Base-by-base conservation (phyloP, 1,140 invertebrate species). In the Lordiphosa collinella region DNA sequence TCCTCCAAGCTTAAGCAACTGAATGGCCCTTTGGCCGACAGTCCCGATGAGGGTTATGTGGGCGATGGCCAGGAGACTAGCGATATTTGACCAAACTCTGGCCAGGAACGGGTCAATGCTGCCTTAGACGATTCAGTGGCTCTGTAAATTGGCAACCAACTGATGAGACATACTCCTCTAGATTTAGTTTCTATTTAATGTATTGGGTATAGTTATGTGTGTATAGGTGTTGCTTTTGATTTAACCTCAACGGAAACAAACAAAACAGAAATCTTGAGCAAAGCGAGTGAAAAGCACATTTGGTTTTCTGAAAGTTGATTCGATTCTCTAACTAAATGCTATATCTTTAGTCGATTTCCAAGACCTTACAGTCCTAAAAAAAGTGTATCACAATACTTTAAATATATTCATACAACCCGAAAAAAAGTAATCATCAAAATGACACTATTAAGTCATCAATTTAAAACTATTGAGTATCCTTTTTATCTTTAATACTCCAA, bases 11-110 rank as follows among this genome's bases (percentile, higher is more conserved):
- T 89, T 7, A 85, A 67, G 53, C 86, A 85, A 47, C 64, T 85
- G 12, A 90, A 89, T 54, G 93, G 92, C 54, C 91, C 92, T n/a
- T 91, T 94, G 63, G 93, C 94, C 2, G 95, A 96, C 69, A 96
- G 95, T 86, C 95, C 95, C 4, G 95, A 96, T 86, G 95, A 96
- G 86, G 95, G 95, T 1, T 96, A 96, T 86, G 95, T 95, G 37
- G 95, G 95, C 18, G 95, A 96, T 79, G 92, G 88, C 4, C 88
- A 89, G 38, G 90, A 90, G 86, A 86, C 82, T 46, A 91, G 91
- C 71, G 91, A 92, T 68, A 92, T 92, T 87, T 92, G 92, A 92
- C 91, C 32, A 41, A 60, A 34, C 49, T 51, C 36, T 35, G 62
- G 53, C 25, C 65, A 50, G 54, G 51, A 16, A 38, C 51, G 25